Evolutionary conservation across 2,888 invertebrate species (phyloP).

Genomic region (Phengaris alcon): DNA sequence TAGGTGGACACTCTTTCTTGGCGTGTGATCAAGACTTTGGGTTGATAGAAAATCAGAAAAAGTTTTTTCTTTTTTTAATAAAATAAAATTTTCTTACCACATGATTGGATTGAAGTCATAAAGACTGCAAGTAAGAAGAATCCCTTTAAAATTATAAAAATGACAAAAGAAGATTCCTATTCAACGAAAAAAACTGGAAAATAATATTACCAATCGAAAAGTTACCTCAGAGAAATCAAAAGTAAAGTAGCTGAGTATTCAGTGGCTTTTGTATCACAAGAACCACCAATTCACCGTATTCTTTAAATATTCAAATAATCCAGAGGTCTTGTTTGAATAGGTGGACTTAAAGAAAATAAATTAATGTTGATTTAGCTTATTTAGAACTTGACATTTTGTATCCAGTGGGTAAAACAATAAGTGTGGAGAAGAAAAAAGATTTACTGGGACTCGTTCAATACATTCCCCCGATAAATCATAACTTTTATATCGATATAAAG

Average conservation of each 20-base stretch:
- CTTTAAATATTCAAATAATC: constrained; percentile 38
- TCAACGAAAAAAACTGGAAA: constrained; percentile 38
- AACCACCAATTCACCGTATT: constrained; percentile 34
- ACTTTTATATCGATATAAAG: no score
- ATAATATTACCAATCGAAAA: constrained; percentile 39
- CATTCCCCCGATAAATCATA: constrained; percentile 31
- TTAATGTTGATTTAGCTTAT: constrained; percentile 29
- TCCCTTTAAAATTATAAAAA: constrained; percentile 38
- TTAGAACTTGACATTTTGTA: constrained; percentile 39
- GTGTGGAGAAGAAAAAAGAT: constrained; percentile 39
- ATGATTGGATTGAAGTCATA: constrained; percentile 39
- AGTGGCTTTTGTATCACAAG: constrained; percentile 33
- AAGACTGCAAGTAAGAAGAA: constrained; percentile 34
- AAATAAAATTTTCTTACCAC: constrained; percentile 39
- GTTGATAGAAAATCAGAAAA: constrained; percentile 39
- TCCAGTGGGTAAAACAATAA: constrained; percentile 38
- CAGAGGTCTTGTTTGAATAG: constrained; percentile 36
- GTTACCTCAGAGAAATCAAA: constrained; percentile 36
- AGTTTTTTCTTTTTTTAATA: no score
- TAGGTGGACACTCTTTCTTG: constrained; percentile 43
- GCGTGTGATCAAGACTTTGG: constrained; percentile 39
- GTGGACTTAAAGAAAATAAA: constrained; percentile 38
- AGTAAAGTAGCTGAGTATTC: constrained; percentile 37
- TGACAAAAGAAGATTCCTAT: constrained; percentile 35
- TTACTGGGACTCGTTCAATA: constrained; percentile 38